Base-by-base conservation (phyloP, 2,888 invertebrate genomes). In the Drosophila diplacantha region DNA sequence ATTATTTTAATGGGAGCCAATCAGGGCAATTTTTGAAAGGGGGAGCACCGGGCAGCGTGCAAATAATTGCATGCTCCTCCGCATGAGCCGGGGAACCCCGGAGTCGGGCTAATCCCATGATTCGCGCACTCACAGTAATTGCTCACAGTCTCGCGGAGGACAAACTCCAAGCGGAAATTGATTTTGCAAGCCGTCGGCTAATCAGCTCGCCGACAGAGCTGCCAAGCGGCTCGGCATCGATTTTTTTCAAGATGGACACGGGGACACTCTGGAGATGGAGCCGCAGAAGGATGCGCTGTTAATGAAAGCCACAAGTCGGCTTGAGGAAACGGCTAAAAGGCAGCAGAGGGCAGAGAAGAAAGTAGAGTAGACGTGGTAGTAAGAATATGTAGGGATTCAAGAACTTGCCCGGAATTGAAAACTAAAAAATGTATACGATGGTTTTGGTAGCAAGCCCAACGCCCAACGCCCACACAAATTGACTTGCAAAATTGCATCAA, bases 1-100 rank as follows among this genome's bases (percentile, higher is more conserved):
- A 79, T 79, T 80, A 78, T 65, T 80, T 79, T 75, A 79, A 79
- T 74, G 69, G 68, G 73, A 59, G 47, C 60, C 80, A 79, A 80
- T 79, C 78, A 73, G 67, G 70, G 61, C 67, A 74, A 76, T 79
- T 73, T 75, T 59, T 68, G 69, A 44, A 5, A 3, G 2, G 5
- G 2, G 20, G 14, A 12, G 34, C 37, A 18, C 11, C 18, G 18
- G 16, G 39, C 12, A 57, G 65, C 75, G 75, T 80, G 78, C 71
- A 57, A 64, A 64, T 79, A 80, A 79, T 80, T 78, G 73, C 80
- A 79, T 67, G 62, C 63, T 69, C 66, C 54, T 67, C 46, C 60
- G 62, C 72, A 67, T 64, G 65, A n/a, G 29, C 29, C 29, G 14
- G 11, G 14, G 18, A 39, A 18, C 26, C n/a, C 18, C 11, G 4